Percentiles rank a stretch among this genome's conserved stretches.
phyloP scores from a whole-genome alignment of 2,888 invertebrate species.

The Troides helena region DNA sequence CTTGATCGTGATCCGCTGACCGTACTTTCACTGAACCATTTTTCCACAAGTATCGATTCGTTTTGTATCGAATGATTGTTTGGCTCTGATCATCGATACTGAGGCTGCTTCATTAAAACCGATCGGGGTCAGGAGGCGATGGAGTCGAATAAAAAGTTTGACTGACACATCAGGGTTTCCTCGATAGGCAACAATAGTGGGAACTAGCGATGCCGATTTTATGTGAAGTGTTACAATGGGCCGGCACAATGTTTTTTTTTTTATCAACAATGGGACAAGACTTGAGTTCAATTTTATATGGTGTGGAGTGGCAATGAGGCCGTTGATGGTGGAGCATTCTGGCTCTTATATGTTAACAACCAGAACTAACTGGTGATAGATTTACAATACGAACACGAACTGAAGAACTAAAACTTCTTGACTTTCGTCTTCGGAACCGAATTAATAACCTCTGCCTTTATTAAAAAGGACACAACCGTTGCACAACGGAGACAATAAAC shows the following conservation, averaged over 20 bases:
- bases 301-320: too few relatives aligned
- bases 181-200: constrained; percentile 41
- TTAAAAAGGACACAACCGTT: too few relatives aligned
- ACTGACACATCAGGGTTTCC: constrained; percentile 47
- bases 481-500: too few relatives aligned
- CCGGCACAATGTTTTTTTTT: constrained; percentile 3
- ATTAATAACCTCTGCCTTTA: too few relatives aligned
- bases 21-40: constrained; percentile 32
- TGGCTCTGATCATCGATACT: constrained; percentile 31
- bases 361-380: too few relatives aligned
- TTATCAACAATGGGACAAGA: too few relatives aligned
- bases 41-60: constrained; percentile 15
- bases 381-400: too few relatives aligned
- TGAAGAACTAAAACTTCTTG: too few relatives aligned
- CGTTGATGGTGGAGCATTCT: too few relatives aligned
- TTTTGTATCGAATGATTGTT: constrained; percentile 32
- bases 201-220: constrained; percentile 35
- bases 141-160: constrained; percentile 44
- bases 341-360: too few relatives aligned
- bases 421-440: too few relatives aligned
- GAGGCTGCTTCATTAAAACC: constrained; percentile 46
- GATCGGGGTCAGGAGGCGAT: constrained; percentile 45
- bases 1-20: constrained; percentile 23
- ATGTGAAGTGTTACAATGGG: constrained; percentile 25
- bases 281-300: too few relatives aligned